These are phyloP conservation scores for Ibidorhyncha struthersii DNA, from an alignment of 2,113 vertebrate genomes.

Conservation along the genomic window DNA sequence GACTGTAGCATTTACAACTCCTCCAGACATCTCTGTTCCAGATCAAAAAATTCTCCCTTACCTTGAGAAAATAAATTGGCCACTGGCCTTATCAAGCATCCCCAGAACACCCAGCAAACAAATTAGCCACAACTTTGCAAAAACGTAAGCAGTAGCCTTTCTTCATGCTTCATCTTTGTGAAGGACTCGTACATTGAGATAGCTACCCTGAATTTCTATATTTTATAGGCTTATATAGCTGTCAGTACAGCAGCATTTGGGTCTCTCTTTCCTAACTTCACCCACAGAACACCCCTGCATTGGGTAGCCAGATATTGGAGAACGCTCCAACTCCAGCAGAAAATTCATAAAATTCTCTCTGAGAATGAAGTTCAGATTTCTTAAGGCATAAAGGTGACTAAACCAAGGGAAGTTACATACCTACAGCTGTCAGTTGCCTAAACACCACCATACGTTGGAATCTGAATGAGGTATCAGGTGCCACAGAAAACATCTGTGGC, in stretches of 20 bases:
- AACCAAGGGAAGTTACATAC: neutral
- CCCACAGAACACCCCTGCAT: neutral
- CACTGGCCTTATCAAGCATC: neutral
- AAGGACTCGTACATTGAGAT: neutral
- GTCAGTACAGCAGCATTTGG: neutral
- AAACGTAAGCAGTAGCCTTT: neutral
- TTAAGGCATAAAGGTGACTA: neutral
- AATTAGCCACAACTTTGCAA: neutral
- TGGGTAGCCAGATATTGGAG: neutral
- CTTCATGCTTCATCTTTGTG: neutral
- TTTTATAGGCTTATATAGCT: neutral
- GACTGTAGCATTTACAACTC: neutral
- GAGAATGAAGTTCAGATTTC: neutral
- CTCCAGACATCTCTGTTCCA: neutral
- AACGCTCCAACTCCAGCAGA: neutral
- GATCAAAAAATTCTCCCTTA: neutral
- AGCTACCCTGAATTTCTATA: neutral
- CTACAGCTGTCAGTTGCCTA: neutral
- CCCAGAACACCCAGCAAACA: neutral
- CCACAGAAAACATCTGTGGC: neutral
- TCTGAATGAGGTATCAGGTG: neutral
- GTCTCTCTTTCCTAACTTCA: neutral
- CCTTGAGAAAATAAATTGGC: neutral
- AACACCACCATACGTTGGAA: neutral
- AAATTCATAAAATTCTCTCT: neutral